Conservation (phyloP, 2,113 vertebrate species). For the Gymnobelideus leadbeateri region DNA sequence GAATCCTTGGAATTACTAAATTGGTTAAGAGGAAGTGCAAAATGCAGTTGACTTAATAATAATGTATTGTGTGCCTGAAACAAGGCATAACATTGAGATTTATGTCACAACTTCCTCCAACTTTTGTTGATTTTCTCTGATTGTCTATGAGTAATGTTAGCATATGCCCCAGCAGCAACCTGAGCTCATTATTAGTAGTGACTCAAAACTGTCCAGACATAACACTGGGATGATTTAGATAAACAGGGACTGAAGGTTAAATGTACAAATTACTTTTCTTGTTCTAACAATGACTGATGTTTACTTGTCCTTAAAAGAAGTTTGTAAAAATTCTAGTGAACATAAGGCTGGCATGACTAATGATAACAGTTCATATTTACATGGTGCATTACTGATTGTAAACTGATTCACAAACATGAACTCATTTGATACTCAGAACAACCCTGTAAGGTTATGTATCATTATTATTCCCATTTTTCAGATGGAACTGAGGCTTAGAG, state of each 20-base stretch:
- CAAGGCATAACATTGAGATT: constrained; percentile 26
- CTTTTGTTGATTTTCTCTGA: background rate
- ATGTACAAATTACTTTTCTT: constrained; percentile 10
- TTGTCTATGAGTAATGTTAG: constrained; percentile 44
- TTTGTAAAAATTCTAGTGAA: constrained; percentile 16
- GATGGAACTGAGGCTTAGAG: background rate
- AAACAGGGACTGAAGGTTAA: constrained; percentile 6
- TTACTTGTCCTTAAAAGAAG: constrained; percentile 1
- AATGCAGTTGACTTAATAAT: background rate
- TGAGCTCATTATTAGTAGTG: constrained; percentile 47
- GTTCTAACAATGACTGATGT: background rate
- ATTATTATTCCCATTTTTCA: background rate
- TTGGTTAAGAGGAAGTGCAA: constrained; percentile 54
- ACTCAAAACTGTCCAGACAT: constrained; percentile 38
- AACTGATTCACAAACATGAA: background rate
- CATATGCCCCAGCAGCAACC: background rate
- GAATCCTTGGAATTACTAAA: background rate
- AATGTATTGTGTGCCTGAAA: constrained; percentile 50
- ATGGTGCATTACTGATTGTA: background rate
- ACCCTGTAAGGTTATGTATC: background rate
- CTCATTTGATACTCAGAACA: background rate
- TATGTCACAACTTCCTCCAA: constrained; percentile 60
- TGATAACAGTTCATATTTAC: background rate
- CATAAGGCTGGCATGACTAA: background rate
- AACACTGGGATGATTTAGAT: constrained; percentile 22